phyloP scores from a whole-genome alignment of 1,140 invertebrate genomes.

The Drosophila triauraria region DNA sequence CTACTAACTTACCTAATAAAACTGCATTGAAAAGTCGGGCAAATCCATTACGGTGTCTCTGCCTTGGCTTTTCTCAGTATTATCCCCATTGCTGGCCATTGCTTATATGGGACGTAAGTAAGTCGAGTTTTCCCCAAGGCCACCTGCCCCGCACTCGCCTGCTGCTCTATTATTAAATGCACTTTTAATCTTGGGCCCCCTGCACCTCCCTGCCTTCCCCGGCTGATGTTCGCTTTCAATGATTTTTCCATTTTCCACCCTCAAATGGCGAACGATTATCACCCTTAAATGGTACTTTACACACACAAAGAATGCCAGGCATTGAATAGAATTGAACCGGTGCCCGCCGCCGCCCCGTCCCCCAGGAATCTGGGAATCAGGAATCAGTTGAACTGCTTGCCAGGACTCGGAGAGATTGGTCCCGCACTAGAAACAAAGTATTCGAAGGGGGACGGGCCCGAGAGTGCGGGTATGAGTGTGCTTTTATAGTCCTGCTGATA shows the following conservation, averaged over 20 bases:
- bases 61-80: constrained; percentile 5
- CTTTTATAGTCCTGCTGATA: constrained; percentile 68
- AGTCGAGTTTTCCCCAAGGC: constrained; percentile 71
- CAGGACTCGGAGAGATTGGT: constrained; percentile 46
- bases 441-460: constrained; percentile 4
- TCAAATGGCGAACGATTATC: constrained; percentile 84
- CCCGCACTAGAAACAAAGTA: constrained; percentile 48
- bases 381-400: constrained; percentile 46
- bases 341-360: constrained; percentile 18
- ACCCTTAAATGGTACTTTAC: constrained; percentile 85
- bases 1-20: no score
- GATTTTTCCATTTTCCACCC: constrained; percentile 83
- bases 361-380: constrained; percentile 13
- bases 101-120: constrained; percentile 48
- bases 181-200: constrained; percentile 78
- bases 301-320: constrained; percentile 80
- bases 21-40: background rate
- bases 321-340: constrained; percentile 79
- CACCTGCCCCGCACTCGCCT: constrained; percentile 50
- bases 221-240: constrained; percentile 72
- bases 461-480: constrained; percentile 22
- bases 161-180: constrained; percentile 81
- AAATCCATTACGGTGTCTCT: no score
- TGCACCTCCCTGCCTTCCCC: background rate
- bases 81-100: constrained; percentile 27